Percentiles rank a stretch among this genome's conserved stretches.
phyloP scores from a whole-genome alignment of 2,888 invertebrate species.

The Callinectes sapidus region DNA sequence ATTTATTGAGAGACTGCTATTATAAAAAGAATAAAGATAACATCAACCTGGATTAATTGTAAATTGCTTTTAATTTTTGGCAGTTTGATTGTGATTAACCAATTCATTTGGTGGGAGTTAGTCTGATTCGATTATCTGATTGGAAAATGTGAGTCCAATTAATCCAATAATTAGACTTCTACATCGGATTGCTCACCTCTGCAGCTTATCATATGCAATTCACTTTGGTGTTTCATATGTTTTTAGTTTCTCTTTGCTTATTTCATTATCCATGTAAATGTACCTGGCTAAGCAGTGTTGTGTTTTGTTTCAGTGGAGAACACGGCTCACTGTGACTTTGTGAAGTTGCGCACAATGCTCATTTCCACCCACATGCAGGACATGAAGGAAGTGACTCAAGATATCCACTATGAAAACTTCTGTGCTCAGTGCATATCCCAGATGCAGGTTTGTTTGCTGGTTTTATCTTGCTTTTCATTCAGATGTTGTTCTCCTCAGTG shows the following conservation, averaged over 20 bases:
- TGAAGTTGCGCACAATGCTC: slow-evolving; percentile 90
- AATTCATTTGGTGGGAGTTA: no score
- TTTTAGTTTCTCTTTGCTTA: neutral
- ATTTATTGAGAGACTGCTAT: no score
- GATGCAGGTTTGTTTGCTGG: slow-evolving; percentile 79
- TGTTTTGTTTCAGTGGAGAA: slow-evolving; percentile 84
- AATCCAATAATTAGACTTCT: no score
- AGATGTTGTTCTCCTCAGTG: neutral
- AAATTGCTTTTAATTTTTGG: no score
- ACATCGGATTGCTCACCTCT: no score
- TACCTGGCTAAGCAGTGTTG: neutral
- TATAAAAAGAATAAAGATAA: no score
- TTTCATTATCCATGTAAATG: neutral
- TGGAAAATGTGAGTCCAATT: no score
- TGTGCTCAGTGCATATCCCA: slow-evolving; percentile 95
- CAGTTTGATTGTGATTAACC: no score
- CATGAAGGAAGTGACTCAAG: slow-evolving; percentile 78
- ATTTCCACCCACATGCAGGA: slow-evolving; percentile 90
- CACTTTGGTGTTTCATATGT: neutral
- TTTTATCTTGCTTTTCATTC: neutral
- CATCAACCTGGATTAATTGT: no score
- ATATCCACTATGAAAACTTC: slow-evolving; percentile 81
- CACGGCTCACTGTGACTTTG: slow-evolving; percentile 95
- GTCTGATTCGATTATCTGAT: no score
- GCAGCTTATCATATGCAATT: neutral